A percentile compares a stretch with the other conserved stretches of the same genome.
These are phyloP conservation scores for Scarus forsteni DNA, from an alignment of 2,797 vertebrate species.

Conservation along the genomic window DNA sequence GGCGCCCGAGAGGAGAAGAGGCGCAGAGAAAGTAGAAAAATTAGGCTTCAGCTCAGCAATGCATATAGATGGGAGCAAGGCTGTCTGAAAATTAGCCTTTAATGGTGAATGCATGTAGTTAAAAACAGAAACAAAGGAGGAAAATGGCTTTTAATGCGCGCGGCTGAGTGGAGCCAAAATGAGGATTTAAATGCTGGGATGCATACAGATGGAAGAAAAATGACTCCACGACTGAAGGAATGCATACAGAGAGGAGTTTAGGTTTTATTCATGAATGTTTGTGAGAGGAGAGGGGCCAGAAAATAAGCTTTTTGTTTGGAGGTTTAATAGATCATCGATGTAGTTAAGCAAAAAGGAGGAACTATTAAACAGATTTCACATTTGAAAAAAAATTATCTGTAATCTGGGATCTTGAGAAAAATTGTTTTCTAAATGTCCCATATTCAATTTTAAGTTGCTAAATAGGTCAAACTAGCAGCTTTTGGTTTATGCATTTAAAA, in stretches of 20 bases:
- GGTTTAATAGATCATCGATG: conserved; percentile 17
- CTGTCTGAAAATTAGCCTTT: conserved; percentile 59
- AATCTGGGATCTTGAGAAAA: too few species aligned
- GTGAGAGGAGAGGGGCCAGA: background rate
- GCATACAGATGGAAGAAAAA: conserved; percentile 34
- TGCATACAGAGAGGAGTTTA: conserved; percentile 32
- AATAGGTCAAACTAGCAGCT: too few species aligned
- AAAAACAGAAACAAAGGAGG: conserved; percentile 39
- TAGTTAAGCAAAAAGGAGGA: conserved; percentile 7
- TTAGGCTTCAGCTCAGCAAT: conserved; percentile 54
- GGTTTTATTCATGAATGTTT: conserved; percentile 11
- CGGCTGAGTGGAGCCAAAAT: background rate
- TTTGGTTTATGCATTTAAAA: too few species aligned
- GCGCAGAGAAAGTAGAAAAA: conserved; percentile 64
- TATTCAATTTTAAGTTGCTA: too few species aligned
- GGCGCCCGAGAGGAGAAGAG: conserved; percentile 49
- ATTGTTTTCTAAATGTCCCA: too few species aligned
- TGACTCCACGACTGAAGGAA: conserved; percentile 40
- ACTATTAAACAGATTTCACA: too few species aligned
- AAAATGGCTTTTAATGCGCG: conserved; percentile 57
- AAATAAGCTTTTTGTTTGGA: conserved; percentile 5
- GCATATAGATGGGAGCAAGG: conserved; percentile 67
- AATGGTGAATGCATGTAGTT: conserved; percentile 57
- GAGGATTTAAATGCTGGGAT: conserved; percentile 34
- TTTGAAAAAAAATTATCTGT: too few species aligned